Conservation (phyloP, 2,113 vertebrate genomes). For the Spea bombifrons region DNA sequence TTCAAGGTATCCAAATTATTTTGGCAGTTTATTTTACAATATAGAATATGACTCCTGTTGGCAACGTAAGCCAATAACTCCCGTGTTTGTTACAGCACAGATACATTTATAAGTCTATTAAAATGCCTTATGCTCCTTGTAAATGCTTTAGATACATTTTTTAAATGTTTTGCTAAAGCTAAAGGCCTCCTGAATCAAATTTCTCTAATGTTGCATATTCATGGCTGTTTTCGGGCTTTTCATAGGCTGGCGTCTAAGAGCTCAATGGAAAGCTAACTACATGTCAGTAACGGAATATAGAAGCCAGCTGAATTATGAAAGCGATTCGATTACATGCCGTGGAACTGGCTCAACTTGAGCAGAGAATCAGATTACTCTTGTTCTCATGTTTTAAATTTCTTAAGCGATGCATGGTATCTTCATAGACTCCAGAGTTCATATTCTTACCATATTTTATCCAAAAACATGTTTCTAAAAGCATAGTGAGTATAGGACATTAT, state of each 20-base stretch:
- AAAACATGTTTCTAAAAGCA: no score
- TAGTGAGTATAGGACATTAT: no score
- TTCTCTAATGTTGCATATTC: neutral
- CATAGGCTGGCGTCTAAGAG: neutral
- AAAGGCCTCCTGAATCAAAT: neutral
- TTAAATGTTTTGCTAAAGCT: slow-evolving; percentile 64
- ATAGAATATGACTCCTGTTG: slow-evolving; percentile 68
- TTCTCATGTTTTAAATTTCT: no score
- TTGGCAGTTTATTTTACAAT: slow-evolving; percentile 73
- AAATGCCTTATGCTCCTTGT: slow-evolving; percentile 72
- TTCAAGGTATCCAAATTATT: slow-evolving; percentile 71
- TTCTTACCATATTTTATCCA: no score
- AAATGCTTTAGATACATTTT: slow-evolving; percentile 70
- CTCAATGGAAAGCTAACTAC: neutral
- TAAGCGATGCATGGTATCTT: no score
- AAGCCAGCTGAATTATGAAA: no score
- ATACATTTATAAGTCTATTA: slow-evolving; percentile 73
- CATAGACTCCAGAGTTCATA: no score
- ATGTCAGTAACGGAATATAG: neutral
- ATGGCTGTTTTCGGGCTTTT: neutral
- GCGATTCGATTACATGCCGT: no score
- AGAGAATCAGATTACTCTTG: no score
- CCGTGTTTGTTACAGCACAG: slow-evolving; percentile 69
- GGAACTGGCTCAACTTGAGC: no score
- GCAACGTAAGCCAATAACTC: slow-evolving; percentile 71